Percentiles rank a stretch among this genome's conserved stretches.
These are phyloP conservation scores for Sycophaga agraensis DNA, from an alignment of 1,140 invertebrate genomes.

Conservation along the genomic window DNA sequence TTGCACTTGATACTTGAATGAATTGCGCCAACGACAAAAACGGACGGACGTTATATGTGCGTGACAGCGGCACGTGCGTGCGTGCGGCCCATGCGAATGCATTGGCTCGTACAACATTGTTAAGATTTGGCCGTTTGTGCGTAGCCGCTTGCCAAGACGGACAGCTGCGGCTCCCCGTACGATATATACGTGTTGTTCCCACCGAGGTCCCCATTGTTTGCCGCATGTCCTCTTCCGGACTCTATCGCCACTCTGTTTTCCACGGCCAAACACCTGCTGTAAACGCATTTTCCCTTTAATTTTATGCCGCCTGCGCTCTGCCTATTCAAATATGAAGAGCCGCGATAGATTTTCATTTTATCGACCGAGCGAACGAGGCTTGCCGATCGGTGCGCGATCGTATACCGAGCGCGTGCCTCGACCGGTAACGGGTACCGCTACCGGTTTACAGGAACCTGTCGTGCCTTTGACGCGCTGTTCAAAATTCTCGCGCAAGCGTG, in stretches of 20 bases:
- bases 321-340: no score
- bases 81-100: background rate
- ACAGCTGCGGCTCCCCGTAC: no score
- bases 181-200: no score
- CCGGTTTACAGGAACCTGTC: background rate
- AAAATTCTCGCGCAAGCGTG: no score
- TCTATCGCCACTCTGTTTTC: no score
- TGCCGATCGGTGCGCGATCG: background rate
- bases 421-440: slow-evolving; percentile 1
- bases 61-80: slow-evolving; percentile 16
- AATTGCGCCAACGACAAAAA: background rate
- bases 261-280: no score
- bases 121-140: slow-evolving; percentile 14
- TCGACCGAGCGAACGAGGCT: slow-evolving; percentile 4
- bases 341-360: background rate
- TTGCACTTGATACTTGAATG: slow-evolving; percentile 23
- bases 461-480: background rate
- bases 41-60: background rate
- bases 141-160: no score
- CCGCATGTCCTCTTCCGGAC: no score
- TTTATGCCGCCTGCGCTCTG: no score
- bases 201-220: no score
- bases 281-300: no score
- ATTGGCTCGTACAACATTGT: background rate
- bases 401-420: background rate